A percentile compares a stretch with the other conserved stretches of the same genome.
These are phyloP conservation scores for Prinia subflava DNA, from an alignment of 2,113 vertebrate species.

Conservation along the genomic window DNA sequence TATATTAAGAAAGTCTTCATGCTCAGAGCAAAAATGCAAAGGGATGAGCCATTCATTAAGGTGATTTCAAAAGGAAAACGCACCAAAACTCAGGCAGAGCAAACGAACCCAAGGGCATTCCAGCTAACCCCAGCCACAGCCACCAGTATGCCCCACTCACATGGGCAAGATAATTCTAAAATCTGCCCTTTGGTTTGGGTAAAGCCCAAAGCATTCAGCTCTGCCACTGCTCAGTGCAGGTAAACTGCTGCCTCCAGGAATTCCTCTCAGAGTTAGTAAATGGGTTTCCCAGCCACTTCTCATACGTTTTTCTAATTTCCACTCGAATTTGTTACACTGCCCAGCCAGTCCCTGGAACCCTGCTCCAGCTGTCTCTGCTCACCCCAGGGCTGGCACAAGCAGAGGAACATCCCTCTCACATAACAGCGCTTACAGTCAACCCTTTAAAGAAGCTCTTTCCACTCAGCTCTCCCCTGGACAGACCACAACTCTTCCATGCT, in stretches of 20 bases:
- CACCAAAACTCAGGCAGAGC: neutral
- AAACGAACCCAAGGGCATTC: neutral
- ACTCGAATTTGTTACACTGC: neutral
- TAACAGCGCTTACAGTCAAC: neutral
- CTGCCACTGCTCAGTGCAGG: neutral
- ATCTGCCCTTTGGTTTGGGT: neutral
- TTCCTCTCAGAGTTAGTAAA: neutral
- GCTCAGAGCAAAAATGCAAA: neutral
- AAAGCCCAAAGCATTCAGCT: neutral
- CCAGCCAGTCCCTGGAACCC: neutral
- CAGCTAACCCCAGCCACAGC: neutral
- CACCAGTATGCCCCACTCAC: rapidly evolving
- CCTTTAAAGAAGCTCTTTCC: neutral
- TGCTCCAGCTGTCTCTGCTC: neutral
- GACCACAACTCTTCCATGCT: neutral
- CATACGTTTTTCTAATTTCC: neutral
- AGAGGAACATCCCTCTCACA: neutral
- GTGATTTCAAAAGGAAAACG: neutral
- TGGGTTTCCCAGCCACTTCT: neutral
- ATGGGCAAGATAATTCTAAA: neutral
- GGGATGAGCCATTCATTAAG: neutral
- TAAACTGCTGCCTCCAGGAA: neutral
- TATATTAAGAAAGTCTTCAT: neutral
- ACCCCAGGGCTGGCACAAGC: too few relatives aligned
- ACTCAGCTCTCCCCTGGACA: neutral